Base-by-base conservation (phyloP, 2,797 vertebrate species). In the Erethizon dorsatum region DNA sequence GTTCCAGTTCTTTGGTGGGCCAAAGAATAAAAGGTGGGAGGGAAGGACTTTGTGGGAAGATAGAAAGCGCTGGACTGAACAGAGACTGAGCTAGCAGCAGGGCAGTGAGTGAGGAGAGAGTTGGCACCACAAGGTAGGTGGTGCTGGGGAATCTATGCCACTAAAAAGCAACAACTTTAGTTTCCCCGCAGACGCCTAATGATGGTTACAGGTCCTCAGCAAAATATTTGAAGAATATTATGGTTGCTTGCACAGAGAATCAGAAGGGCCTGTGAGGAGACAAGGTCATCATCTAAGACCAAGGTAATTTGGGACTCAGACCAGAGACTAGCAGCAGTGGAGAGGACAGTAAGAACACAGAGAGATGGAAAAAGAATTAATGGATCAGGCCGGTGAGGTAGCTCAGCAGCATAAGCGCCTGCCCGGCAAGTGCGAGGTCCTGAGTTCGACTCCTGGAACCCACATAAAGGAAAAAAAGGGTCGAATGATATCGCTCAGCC, bases 151-250 rank as follows among this genome's bases (percentile, higher is more conserved):
- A 86, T n/a, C 26, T 2, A 5, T 15, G 11, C 15, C 45, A n/a
- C 33, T n/a, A 41, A 57, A 82, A 59, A 45, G 71, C 24, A 28
- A 13, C 26, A 59, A 12, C 54, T 88, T 92, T 11, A 52, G 22
- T 37, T 65, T 88, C 26, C 24, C 45, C 14, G 18, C 24, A 31
- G 63, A 92, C 77, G 41, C 7, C 11, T 5, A 47, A 78, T 0
- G 1, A 45, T 14, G 22, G 17, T 18, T 57, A 26, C 0, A 24
- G 33, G 18, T 20, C 17, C 0, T 22, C 57, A 37, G 26, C 17
- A 56, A 50, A 80, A 45, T 6, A 26, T 57, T 80, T 52, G 20
- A 73, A 86, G 17, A 75, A 11, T 24, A 37, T 17, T 0, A 61
- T 47, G 22, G 20, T 20, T 84, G 33, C 59, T 83, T 54, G 18